Base-by-base conservation (phyloP, 2,797 vertebrate species). In the Cyprinella venusta region DNA sequence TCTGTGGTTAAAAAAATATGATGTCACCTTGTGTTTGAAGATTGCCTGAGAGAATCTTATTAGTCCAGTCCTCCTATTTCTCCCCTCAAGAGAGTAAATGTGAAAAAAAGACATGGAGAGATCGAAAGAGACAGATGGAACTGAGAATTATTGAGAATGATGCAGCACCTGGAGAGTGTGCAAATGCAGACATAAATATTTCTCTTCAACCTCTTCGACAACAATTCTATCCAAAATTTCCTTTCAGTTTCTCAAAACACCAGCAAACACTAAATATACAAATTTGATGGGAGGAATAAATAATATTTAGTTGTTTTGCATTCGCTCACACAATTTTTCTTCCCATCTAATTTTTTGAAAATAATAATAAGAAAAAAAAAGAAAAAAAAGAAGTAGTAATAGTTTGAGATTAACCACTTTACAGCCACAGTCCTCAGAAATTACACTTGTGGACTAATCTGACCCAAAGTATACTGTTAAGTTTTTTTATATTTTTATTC, bases 31-130 rank as follows among this genome's bases (percentile, higher is more conserved):
- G 70, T 42, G 26, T 78, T 80, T 42, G 74, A 56, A 82, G 54
- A 1, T 24, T 74, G 40, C 63, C 81, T 76, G 80, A 78, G 71
- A 84, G 36, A 74, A 83, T 88, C 85, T 68, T 82, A 80, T 89
- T 88, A 87, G 71, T 85, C 63, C 79, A 81, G 79, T 67, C 75
- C 88, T 86, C 87, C 85, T 89, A 75, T 50, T 84, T 88, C 85
- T 85, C 78, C 84, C 85, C 72, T 88, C 87, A 67, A 76, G 65
- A 85, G 33, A 72, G 79, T 5, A 84, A 69, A 59, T 24, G 52
- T 80, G 69, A 76, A 65, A 45, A 30, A 45, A 13, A 40, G 54
- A 72, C 82, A 76, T 48, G 52, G 18, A 82, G 21, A 45, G 65
- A 69, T 59, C 0, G 21, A 81, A 21, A 79, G 59, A 72, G 19